phyloP scores from a whole-genome alignment of 2,113 vertebrate genomes.

The Plecturocebus donacophilus region DNA sequence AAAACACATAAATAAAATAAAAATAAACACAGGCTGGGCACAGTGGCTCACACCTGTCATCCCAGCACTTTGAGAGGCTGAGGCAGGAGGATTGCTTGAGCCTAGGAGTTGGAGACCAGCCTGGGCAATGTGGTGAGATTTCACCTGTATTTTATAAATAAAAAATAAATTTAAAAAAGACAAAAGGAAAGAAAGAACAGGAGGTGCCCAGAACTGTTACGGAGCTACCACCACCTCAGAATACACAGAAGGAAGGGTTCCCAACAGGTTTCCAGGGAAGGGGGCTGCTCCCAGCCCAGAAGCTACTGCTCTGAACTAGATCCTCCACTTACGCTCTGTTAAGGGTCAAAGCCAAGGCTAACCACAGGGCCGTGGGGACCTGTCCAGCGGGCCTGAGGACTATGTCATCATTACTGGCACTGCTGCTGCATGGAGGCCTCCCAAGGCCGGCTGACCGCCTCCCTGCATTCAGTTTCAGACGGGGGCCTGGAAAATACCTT shows the following conservation, averaged over 20 bases:
- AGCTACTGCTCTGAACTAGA: conserved; percentile 16
- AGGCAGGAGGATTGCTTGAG: no score
- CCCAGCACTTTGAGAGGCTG: no score
- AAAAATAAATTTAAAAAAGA: background rate
- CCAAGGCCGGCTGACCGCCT: background rate
- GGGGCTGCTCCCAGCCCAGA: background rate
- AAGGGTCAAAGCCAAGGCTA: background rate
- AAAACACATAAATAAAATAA: background rate
- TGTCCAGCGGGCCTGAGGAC: background rate
- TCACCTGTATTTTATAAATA: no score
- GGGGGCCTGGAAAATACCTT: background rate
- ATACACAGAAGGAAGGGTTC: background rate
- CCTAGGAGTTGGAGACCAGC: no score
- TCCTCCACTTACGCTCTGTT: background rate
- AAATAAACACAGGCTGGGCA: background rate
- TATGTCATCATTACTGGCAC: background rate
- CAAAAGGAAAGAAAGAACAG: background rate
- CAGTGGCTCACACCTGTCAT: no score
- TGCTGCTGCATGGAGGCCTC: background rate
- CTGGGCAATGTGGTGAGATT: no score
- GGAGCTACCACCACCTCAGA: background rate
- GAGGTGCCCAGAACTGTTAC: background rate
- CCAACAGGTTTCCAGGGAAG: background rate
- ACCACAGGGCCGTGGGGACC: background rate
- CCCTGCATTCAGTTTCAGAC: rapidly evolving